These are phyloP conservation scores for Mus pahari DNA, from an alignment of 2,113 vertebrate genomes.

Conservation along the genomic window DNA sequence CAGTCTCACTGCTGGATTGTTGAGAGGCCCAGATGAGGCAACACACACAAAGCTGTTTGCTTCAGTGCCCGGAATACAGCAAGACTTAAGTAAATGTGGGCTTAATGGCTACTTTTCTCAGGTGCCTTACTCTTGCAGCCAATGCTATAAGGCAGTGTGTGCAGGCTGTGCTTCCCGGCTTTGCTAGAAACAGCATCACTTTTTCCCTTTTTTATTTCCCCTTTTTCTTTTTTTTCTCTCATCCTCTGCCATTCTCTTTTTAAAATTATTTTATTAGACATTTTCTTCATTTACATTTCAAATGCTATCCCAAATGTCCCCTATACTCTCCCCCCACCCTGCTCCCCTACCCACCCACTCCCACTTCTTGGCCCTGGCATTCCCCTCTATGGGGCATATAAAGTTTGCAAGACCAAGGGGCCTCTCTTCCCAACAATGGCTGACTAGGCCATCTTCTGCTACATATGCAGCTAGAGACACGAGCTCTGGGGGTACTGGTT, in stretches of 20 bases:
- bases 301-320: too few species aligned
- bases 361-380: too few species aligned
- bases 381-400: too few species aligned
- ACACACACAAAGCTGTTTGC: not conserved
- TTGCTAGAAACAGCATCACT: not conserved
- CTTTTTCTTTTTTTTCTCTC: accelerated
- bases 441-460: too few species aligned
- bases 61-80: not conserved
- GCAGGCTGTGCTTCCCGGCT: not conserved
- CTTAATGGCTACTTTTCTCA: not conserved
- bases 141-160: not conserved
- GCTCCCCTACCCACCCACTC: too few species aligned
- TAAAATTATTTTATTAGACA: too few species aligned
- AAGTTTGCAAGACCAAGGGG: too few species aligned
- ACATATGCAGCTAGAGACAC: too few species aligned
- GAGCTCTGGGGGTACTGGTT: too few species aligned
- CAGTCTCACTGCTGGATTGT: not conserved
- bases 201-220: accelerated
- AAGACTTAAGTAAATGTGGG: not conserved
- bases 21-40: not conserved
- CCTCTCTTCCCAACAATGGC: too few species aligned
- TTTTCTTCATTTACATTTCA: too few species aligned
- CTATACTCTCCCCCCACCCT: too few species aligned
- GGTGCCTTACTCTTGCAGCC: not conserved
- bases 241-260: not conserved